Percentiles rank a stretch among this genome's conserved stretches.
Evolutionary conservation across 1,140 invertebrate species (phyloP).

Genomic region (Heliothis subflexa): DNA sequence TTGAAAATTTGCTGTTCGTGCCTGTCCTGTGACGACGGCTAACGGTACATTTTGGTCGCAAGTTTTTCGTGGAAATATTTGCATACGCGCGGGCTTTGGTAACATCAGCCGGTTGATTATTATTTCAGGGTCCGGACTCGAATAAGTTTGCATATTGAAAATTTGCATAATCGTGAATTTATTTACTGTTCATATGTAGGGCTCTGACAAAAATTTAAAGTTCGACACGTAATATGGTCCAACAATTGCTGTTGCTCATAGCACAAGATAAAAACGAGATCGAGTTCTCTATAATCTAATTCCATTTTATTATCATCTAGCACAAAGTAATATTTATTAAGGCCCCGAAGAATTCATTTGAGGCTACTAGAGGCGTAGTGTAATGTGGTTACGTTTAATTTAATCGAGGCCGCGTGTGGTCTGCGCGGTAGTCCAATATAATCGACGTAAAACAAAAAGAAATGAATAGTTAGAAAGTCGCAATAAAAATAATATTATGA

Average conservation of each 20-base stretch:
- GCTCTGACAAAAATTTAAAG: not conserved
- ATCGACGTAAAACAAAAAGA: constrained; percentile 72
- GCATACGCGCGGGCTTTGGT: constrained; percentile 45
- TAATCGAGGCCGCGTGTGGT: constrained; percentile 79
- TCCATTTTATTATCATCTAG: constrained; percentile 61
- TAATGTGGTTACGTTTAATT: constrained; percentile 79
- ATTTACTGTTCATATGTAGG: not conserved
- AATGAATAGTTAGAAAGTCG: constrained; percentile 61
- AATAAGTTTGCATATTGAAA: constrained; percentile 15
- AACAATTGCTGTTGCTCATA: constrained; percentile 28
- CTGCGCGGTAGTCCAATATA: constrained; percentile 68
- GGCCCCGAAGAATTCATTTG: constrained; percentile 68
- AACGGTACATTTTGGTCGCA: constrained; percentile 55
- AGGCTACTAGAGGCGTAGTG: constrained; percentile 65
- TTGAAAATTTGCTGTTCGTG: constrained; percentile 67
- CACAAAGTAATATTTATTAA: constrained; percentile 68
- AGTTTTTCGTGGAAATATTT: constrained; percentile 58
- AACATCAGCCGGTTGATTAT: constrained; percentile 31
- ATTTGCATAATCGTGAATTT: constrained; percentile 22
- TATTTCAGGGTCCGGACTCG: constrained; percentile 21
- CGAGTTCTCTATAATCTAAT: constrained; percentile 57
- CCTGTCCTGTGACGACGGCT: constrained; percentile 53
- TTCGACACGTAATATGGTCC: not conserved
- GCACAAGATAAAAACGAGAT: constrained; percentile 52
- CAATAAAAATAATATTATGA: constrained; percentile 54